phyloP scores from a whole-genome alignment of 2,888 invertebrate genomes.

The Eristalis tenax region DNA sequence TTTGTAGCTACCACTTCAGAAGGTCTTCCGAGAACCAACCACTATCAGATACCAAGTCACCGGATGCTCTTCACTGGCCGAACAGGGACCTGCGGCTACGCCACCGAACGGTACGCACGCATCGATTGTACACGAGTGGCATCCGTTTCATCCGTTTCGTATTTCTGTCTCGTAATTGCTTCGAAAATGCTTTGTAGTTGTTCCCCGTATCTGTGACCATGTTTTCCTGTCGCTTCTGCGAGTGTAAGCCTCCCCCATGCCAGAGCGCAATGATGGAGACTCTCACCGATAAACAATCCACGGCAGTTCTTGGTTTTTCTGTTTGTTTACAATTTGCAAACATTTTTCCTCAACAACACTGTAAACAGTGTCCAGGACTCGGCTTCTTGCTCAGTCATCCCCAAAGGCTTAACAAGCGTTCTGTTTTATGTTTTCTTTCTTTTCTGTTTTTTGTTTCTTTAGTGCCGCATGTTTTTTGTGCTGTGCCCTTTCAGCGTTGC shows the following conservation, averaged over 20 bases:
- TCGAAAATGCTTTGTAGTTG: slow-evolving; percentile 43
- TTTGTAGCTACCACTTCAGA: too few species aligned
- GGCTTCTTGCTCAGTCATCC: slow-evolving; percentile 29
- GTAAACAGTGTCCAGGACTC: slow-evolving; percentile 53
- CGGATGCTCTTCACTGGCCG: not conserved
- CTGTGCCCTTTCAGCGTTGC: slow-evolving; percentile 27
- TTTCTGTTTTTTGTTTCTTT: not conserved
- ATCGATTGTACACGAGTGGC: slow-evolving; percentile 47
- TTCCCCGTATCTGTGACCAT: slow-evolving; percentile 26
- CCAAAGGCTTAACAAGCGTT: slow-evolving; percentile 33
- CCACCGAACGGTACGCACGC: slow-evolving; percentile 25
- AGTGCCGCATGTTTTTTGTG: not conserved
- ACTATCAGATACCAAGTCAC: not conserved
- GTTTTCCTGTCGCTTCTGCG: slow-evolving; percentile 1
- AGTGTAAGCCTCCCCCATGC: not conserved
- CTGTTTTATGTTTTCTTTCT: not conserved
- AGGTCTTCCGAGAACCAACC: too few species aligned
- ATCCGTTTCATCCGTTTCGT: slow-evolving; percentile 45
- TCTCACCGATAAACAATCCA: slow-evolving; percentile 56
- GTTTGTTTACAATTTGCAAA: slow-evolving; percentile 69
- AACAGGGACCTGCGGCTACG: not conserved
- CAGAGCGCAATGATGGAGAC: not conserved
- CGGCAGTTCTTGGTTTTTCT: slow-evolving; percentile 56
- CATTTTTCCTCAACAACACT: slow-evolving; percentile 67
- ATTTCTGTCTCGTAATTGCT: slow-evolving; percentile 59